Evolutionary conservation across 2,888 invertebrate species (phyloP).

Genomic region (Lymantria dispar): DNA sequence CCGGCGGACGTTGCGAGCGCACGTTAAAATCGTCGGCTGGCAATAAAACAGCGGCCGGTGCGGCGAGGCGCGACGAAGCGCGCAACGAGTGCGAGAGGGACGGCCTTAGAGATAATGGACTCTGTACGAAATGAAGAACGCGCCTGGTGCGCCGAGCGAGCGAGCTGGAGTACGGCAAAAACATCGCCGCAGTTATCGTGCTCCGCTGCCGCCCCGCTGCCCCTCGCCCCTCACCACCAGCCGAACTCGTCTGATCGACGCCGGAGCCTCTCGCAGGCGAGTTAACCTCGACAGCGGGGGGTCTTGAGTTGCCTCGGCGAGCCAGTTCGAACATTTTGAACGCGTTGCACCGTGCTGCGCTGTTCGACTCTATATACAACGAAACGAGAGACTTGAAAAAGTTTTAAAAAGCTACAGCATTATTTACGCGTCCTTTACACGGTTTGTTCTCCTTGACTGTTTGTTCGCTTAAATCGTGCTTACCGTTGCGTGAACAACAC

Average conservation of each 20-base stretch:
- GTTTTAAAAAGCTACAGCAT: constrained; percentile 44
- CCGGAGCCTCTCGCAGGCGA: constrained; percentile 73
- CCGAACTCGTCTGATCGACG: constrained; percentile 70
- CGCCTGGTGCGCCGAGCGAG: constrained; percentile 73
- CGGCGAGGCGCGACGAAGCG: constrained; percentile 77
- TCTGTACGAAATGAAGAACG: constrained; percentile 79
- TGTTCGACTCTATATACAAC: constrained; percentile 40
- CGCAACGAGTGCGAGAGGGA: constrained; percentile 67
- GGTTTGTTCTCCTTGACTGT: constrained; percentile 51
- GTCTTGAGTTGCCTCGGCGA: constrained; percentile 67
- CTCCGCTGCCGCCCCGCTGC: constrained; percentile 36
- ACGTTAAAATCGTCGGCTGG: constrained; percentile 83
- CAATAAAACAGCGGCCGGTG: constrained; percentile 82
- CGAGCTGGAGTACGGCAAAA: constrained; percentile 78
- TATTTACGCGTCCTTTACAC: constrained; percentile 43
- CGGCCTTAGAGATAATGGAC: constrained; percentile 76
- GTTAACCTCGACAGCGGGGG: constrained; percentile 78
- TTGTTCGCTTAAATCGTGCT: constrained; percentile 53
- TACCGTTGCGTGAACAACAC: constrained; percentile 58
- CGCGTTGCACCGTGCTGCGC: constrained; percentile 48
- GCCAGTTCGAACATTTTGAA: constrained; percentile 61
- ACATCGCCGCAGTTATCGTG: constrained; percentile 78
- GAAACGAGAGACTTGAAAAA: constrained; percentile 51
- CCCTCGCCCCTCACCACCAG: constrained; percentile 47
- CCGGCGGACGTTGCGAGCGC: constrained; percentile 82